A percentile compares a stretch with the other conserved stretches of the same genome.
These are phyloP conservation scores for Lytechinus pictus DNA, from an alignment of 35 echinoderm and acorn worm genomes.

Conservation along the genomic window DNA sequence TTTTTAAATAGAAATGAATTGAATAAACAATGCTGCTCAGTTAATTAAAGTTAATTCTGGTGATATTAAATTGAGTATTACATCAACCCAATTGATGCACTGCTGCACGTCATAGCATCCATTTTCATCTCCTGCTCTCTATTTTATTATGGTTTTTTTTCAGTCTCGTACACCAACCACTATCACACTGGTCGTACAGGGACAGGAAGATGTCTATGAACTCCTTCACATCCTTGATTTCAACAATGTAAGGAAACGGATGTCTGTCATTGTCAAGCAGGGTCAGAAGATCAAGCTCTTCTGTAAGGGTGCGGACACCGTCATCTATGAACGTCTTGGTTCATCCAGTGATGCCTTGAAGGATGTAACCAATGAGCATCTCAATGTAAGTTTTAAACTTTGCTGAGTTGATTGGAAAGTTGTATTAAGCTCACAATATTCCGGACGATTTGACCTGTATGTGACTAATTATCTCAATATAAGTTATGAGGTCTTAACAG, in stretches of 20 bases:
- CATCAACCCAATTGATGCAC: too few relatives aligned
- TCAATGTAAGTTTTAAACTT: constrained; percentile 68
- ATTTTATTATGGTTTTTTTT: background rate
- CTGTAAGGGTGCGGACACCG: constrained; percentile 95
- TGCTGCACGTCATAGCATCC: too few relatives aligned
- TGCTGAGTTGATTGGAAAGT: too few relatives aligned
- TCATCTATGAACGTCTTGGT: constrained; percentile 81
- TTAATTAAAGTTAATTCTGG: too few relatives aligned
- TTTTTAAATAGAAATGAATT: too few relatives aligned
- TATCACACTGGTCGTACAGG: constrained; percentile 80
- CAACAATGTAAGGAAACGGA: constrained; percentile 96
- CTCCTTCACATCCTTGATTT: constrained; percentile 96
- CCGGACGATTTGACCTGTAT: too few relatives aligned
- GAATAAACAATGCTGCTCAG: too few relatives aligned
- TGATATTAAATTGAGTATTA: too few relatives aligned
- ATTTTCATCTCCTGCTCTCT: too few relatives aligned
- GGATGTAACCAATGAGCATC: constrained; percentile 86
- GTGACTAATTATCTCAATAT: too few relatives aligned
- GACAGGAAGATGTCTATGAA: constrained; percentile 84
- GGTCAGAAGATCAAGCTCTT: constrained; percentile 83
- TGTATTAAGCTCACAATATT: too few relatives aligned
- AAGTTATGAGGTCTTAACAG: too few relatives aligned
- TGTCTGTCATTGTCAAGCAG: constrained; percentile 93
- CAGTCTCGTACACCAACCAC: constrained; percentile 93
- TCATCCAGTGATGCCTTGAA: constrained; percentile 62